Percentiles rank a stretch among this genome's conserved stretches.
Evolutionary conservation across 2,113 vertebrate species (phyloP).

Genomic region (Tapirus terrestris): DNA sequence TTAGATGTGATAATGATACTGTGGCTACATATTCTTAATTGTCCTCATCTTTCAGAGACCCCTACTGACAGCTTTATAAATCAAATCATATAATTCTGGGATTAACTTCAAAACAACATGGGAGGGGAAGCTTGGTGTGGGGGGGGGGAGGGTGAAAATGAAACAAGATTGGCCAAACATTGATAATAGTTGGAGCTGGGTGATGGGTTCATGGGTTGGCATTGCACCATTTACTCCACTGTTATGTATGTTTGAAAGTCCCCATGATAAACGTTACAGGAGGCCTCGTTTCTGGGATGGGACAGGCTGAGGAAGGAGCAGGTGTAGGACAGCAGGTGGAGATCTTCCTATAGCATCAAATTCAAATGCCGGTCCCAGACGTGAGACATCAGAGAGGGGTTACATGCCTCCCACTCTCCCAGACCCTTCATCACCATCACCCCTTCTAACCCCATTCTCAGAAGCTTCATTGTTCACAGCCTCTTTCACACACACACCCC

Average conservation of each 20-base stretch:
- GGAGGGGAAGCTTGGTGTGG: neutral
- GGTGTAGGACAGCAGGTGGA: neutral
- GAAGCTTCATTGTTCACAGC: neutral
- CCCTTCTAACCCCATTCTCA: neutral
- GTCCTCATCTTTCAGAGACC: neutral
- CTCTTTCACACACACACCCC: neutral
- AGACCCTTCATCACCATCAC: neutral
- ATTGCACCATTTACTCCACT: fast-evolving
- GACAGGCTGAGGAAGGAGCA: neutral
- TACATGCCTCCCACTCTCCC: fast-evolving
- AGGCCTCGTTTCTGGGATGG: neutral
- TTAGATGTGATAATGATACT: neutral
- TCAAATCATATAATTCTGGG: neutral
- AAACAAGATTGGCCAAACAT: fast-evolving
- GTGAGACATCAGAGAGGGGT: neutral
- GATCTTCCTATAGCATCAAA: neutral
- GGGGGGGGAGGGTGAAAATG: too few species aligned
- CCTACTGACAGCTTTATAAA: neutral
- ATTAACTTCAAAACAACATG: neutral
- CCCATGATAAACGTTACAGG: neutral
- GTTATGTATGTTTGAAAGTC: neutral
- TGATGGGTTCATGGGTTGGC: neutral
- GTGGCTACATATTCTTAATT: neutral
- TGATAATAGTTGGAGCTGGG: neutral
- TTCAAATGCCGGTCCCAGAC: neutral